Evolutionary conservation across 2,888 invertebrate species (phyloP), one percentile per base, ranked within the genome.

Genomic region (Thyatira batis): DNA sequence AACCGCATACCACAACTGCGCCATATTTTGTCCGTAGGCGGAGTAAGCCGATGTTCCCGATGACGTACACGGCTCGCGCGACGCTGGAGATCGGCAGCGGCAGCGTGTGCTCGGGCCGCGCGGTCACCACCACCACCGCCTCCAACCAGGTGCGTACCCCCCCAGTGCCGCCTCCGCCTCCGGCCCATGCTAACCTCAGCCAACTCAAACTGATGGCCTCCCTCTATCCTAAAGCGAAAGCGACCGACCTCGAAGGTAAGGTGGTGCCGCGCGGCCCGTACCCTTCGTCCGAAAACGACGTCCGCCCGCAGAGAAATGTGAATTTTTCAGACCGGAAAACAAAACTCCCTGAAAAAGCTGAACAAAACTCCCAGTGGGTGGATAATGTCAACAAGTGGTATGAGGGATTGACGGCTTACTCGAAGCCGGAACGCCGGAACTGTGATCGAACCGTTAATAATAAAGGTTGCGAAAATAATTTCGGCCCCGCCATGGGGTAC

Each of bases 71-170:
- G 69, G 89, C 92, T 73, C 88, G 91, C 72, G 91, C 92, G 54
- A 89, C 90, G 58, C 86, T 92, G 68, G 93, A 92, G 85, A 92
- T 92, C 78, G 92, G 90, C 80, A 87, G 88, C 83, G 85, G 87
- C 81, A 82, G 85, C 76, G 89, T 87, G 81, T 76, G 89, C 78
- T 82, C 88, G 82, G 90, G 89, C 84, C 91, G 92, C 85, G 90
- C 91, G 78, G 87, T 89, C 84, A 90, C 92, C 82, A 88, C 87
- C 85, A 89, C 91, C 82, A 88, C 92, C 75, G 84, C 91, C 60
- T 89, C 91, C 82, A 87, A 90, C 82, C 91, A 91, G 91, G 91
- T 91, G 89, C 88, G 91, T 89, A 88, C 55, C 53, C 59, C 53
- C 56, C 56, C 58, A 54, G 55, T 63, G 54, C 51, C 64, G 50